Base-by-base conservation (phyloP, 2,797 vertebrate species). In the Lophius americanus region DNA sequence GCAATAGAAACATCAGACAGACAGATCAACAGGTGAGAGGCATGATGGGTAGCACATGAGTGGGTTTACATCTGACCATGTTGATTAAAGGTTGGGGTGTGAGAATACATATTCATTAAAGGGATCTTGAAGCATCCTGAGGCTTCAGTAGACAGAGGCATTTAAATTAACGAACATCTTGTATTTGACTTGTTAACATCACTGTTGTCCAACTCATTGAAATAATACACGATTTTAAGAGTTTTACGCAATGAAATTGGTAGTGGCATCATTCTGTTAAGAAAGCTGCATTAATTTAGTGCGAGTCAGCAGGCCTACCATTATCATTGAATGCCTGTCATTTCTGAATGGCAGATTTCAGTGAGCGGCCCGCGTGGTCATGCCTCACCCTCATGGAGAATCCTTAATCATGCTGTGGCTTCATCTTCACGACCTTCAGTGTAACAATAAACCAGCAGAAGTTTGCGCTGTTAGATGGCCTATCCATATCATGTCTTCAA, bases 371-470 rank as follows among this genome's bases (percentile, higher is more conserved):
- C 88, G 90, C 92, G 85, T 78, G 69, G 91, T 69, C 90, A 85
- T 72, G 89, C 80, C 79, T 77, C 53, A 43, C 68, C 78, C 76
- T 72, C 70, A 79, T 64, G 5, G 68, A 82, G 65, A 47, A 53
- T 83, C 85, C 61, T 69, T 43, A 46, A 75, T 58, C 51, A 33
- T 35, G 51, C 70, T 38, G 55, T 6, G 33, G 70, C 64, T 78
- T 75, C 83, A 43, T 68, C 65, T 55, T 52, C 55, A 50, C 13
- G 48, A 76, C 78, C 70, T 60, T 60, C 69, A 38, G 9, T 68
- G 91, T 90, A 92, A 93, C 83, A 60, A 67, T 86, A 94, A 86
- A 92, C 89, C 85, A 56, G 68, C 53, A 76, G 56, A 72, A 63
- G 51, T 54, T 56, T 51, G 60, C 0, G 44, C 64, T 49, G 50